Base-by-base conservation (phyloP, 1,140 invertebrate species). In the Brachionus manjavacas region DNA sequence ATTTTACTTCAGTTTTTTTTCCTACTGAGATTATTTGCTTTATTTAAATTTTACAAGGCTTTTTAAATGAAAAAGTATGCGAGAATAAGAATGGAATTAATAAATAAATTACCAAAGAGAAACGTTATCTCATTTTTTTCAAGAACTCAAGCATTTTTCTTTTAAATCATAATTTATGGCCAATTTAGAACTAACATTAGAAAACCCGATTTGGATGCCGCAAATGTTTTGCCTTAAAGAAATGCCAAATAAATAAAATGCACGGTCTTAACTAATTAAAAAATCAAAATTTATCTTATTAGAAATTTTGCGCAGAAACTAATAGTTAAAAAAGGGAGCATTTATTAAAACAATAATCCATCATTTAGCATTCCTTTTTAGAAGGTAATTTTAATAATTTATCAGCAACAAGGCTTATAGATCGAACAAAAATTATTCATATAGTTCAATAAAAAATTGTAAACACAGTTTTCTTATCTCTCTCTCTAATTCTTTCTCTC, bases 301-400 rank as follows among this genome's bases (percentile, higher is more conserved):
- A 39, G 39, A 72, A 41, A 41, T 72, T 72, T 41, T 20, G 11
- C 4, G 35, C 31, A 72, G 35, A 72, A 41, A 72, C 16, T 12
- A 41, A 72, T n/a, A n/a, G n/a, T n/a, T n/a, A n/a, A n/a, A n/a
- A n/a, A n/a, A n/a, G n/a, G n/a, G n/a, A n/a, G n/a, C n/a, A n/a
- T n/a, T n/a, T n/a, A n/a, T n/a, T n/a, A n/a, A n/a, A n/a, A n/a
- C n/a, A n/a, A n/a, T 39, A 72, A 72, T 72, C 31, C 31, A 72
- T 72, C 35, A 72, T 72, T 72, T 43, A 41, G 16, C 12, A 31
- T 68, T 68, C 0, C n/a, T 72, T 20, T n/a, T 16, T 72, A 4
- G 35, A 72, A 72, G 31, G 68, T 72, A 72, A 72, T 72, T 72
- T 72, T 72, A 72, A 72, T 72, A 72, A 72, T 72, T 72, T 72